phyloP scores from a whole-genome alignment of 92 coral and sea anemone species.

The Nematostella vectensis region DNA sequence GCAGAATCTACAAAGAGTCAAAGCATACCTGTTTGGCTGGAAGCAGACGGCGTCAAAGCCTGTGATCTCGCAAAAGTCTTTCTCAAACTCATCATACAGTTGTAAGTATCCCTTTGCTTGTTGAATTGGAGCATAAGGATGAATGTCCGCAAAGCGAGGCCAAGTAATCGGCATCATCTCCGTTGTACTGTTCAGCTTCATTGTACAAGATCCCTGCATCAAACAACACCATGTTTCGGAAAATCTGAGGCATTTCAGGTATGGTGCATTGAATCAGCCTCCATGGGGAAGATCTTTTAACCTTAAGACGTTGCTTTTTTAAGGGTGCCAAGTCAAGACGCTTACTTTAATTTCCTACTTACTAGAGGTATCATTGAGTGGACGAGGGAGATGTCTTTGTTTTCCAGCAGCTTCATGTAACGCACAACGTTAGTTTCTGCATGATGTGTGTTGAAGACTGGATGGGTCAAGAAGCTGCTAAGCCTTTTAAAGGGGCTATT shows the following conservation, averaged over 20 bases:
- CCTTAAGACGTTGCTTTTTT: not conserved
- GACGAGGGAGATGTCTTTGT: slow-evolving; percentile 84
- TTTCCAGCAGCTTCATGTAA: slow-evolving; percentile 90
- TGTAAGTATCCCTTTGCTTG: slow-evolving; percentile 82
- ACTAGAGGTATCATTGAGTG: slow-evolving; percentile 98
- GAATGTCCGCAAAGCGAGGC: slow-evolving; percentile 95
- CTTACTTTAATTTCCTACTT: slow-evolving; percentile 10
- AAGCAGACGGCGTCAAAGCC: slow-evolving; percentile 96
- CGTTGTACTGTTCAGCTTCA: slow-evolving; percentile 92
- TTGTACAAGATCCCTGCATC: slow-evolving; percentile 93
- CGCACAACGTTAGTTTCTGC: slow-evolving; percentile 92
- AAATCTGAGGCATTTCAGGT: too few species aligned
- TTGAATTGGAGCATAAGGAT: slow-evolving; percentile 88
- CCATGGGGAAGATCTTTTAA: not conserved
- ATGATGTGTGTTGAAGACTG: slow-evolving; percentile 88
- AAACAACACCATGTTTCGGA: not conserved
- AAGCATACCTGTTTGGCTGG: slow-evolving; percentile 95
- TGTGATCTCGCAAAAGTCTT: slow-evolving; percentile 89
- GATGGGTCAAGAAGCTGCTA: slow-evolving; percentile 68
- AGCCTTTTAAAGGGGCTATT: slow-evolving; percentile 61
- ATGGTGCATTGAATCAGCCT: too few species aligned
- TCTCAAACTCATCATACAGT: slow-evolving; percentile 80
- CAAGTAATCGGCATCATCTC: slow-evolving; percentile 99
- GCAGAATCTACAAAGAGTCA: too few species aligned
- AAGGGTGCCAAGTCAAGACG: not conserved